Evolutionary conservation across 1,140 invertebrate genomes (phyloP), one percentile per base, ranked within the genome.

Genomic region (Lepidostoma basale): DNA sequence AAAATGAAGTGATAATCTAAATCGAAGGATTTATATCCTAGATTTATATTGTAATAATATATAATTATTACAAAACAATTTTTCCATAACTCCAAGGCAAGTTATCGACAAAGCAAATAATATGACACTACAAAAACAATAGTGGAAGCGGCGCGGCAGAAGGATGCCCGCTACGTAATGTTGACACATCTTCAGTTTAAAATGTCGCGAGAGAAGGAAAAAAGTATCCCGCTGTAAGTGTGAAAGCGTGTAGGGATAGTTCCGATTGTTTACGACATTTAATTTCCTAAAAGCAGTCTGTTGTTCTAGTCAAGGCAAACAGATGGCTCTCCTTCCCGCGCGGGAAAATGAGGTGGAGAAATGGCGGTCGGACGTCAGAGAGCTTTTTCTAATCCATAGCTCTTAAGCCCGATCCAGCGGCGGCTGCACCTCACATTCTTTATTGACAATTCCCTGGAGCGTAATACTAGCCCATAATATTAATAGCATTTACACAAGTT

Each of bases 201-300:
- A 60, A 42, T 16, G 56, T 26, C 56, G 20, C n/a, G 25, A 33
- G 56, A 60, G 42, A 60, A 33, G 26, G 58, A n/a, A 42, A 47
- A 45, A 47, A 30, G 18, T 12, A 18, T 9, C 16, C n/a, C 16
- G 16, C 39, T 30, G 36, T 60, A 26, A 60, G 56, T 60, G 56
- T 60, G 56, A 60, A 60, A 60, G 56, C 56, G 39, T 60, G 56
- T 60, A 40, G 39, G 52, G 36, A 60, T 60, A 60, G 45, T 64
- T 64, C 28, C 28, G 22, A 67, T 60, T 67, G 64, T 67, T 67
- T 67, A 67, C 54, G 64, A 60, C 56, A 40, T 59, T 67, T 67
- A 67, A 67, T 67, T 67, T 60, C 64, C 64, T 67, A 67, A 67
- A 49, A 47, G 64, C 63, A 64, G 49, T 40, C 30, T 66, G 63